Base-by-base conservation (phyloP, 1,140 invertebrate species). In the Monomorium pharaonis region DNA sequence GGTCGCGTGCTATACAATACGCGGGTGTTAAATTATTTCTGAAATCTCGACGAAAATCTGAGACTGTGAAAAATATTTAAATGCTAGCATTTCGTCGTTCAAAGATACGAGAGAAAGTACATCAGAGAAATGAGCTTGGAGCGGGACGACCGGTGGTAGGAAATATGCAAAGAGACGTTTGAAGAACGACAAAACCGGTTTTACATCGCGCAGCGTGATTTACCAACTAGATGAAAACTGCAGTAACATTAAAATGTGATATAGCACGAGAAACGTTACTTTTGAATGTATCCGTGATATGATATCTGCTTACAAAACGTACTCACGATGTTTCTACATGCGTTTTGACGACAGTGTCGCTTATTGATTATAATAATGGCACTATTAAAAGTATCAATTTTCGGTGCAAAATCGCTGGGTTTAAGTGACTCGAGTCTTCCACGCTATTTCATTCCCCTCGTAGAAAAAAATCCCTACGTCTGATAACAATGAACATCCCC, bases 361-460 rank as follows among this genome's bases (percentile, higher is more conserved):
- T 54, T 49, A 14, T 47, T 42, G 27, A 80, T 86, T 85, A n/a
- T n/a, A 70, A 80, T 88, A 47, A 76, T 63, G 62, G 12, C 37
- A n/a, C 18, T 47, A 58, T 54, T 12, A n/a, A 47, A 18, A 47
- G 12, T 63, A 33, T 63, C n/a, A 21, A 14, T 37, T n/a, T n/a
- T n/a, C 1, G 44, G 65, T 24, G 58, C 30, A 54, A 21, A 75
- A 77, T 86, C 56, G 88, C 83, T 81, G 14, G 42, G 3, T 76
- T 70, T 51, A 80, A 88, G 84, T 83, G 76, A 86, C 76, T 86
- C n/a, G 63, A 77, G 76, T 83, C 86, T 88, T 89, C 84, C 62
- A 7, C 60, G 27, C 5, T 77, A 77, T 89, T 89, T 85, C 49
- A 9, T 80, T 62, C n/a, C 37, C 9, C 12, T n/a, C 21, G 30